Conservation (phyloP, 2,888 invertebrate species). For the Polia nebulosa region DNA sequence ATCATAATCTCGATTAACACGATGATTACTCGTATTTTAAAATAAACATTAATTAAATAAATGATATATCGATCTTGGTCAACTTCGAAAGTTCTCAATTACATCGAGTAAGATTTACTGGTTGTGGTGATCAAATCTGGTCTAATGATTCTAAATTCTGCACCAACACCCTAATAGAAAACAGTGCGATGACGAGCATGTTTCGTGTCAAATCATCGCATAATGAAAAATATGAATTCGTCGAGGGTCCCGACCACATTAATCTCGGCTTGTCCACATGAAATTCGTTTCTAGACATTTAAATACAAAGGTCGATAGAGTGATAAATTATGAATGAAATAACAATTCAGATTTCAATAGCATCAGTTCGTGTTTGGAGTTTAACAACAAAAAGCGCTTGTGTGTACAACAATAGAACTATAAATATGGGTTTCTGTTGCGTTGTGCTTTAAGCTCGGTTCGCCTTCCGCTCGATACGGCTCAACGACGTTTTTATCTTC, state of each 20-base stretch:
- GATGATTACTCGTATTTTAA: conserved; percentile 62
- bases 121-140: conserved; percentile 26
- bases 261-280: conserved; percentile 82
- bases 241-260: conserved; percentile 77
- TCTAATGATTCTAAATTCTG: conserved; percentile 73
- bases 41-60: conserved; percentile 57
- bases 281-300: conserved; percentile 83
- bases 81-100: conserved; percentile 36
- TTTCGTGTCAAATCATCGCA: conserved; percentile 86
- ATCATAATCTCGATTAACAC: conserved; percentile 69
- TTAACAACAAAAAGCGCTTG: conserved; percentile 82
- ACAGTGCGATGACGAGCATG: conserved; percentile 81
- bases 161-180: conserved; percentile 77
- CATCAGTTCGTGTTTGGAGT: conserved; percentile 80
- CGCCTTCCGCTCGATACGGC: conserved; percentile 78
- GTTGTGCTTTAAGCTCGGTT: conserved; percentile 69
- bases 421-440: conserved; percentile 87
- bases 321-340: conserved; percentile 89
- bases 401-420: conserved; percentile 85
- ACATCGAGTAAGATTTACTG: conserved; percentile 3
- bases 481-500: conserved; percentile 75
- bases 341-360: conserved; percentile 79
- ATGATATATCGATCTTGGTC: conserved; percentile 37
- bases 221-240: conserved; percentile 86
- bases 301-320: conserved; percentile 87